These are phyloP conservation scores for Zaprionus kolodkinae DNA, from an alignment of 1,140 invertebrate genomes.

Conservation along the genomic window DNA sequence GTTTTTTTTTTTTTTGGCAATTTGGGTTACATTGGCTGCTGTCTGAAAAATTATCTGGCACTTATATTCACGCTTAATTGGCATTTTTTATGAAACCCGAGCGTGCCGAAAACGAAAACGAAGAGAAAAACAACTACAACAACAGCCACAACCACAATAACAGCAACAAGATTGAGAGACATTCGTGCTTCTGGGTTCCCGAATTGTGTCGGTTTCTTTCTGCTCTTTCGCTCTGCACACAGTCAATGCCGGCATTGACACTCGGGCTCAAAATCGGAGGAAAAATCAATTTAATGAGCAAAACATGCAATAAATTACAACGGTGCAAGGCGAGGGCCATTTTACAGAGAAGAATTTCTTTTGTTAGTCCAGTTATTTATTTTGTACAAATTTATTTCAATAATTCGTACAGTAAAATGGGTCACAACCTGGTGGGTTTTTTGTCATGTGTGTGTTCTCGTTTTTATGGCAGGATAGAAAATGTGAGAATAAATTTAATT, in stretches of 20 bases:
- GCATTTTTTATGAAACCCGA: constrained; percentile 83
- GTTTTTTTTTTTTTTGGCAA: constrained; percentile 59
- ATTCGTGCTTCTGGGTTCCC: constrained; percentile 72
- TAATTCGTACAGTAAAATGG: constrained; percentile 57
- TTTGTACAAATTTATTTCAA: constrained; percentile 46
- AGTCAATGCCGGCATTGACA: constrained; percentile 68
- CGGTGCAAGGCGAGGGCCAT: constrained; percentile 53
- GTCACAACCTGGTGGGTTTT: constrained; percentile 49
- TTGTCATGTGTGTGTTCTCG: not conserved
- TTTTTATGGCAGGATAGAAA: constrained; percentile 41
- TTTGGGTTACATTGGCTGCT: constrained; percentile 81
- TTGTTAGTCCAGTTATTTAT: constrained; percentile 31
- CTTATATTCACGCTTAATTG: constrained; percentile 84
- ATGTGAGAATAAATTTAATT: constrained; percentile 45
- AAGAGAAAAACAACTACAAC: constrained; percentile 24
- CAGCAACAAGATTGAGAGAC: constrained; percentile 47
- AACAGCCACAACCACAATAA: constrained; percentile 9
- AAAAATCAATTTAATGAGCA: constrained; percentile 84
- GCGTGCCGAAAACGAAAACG: constrained; percentile 73
- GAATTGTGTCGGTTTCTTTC: constrained; percentile 31
- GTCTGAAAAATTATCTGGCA: constrained; percentile 84
- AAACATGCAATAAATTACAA: constrained; percentile 82
- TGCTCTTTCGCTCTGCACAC: not conserved
- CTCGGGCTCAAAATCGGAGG: constrained; percentile 81
- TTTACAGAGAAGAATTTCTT: constrained; percentile 26